Evolutionary conservation across 2,113 vertebrate genomes (phyloP).

Genomic region (Carassius auratus): DNA sequence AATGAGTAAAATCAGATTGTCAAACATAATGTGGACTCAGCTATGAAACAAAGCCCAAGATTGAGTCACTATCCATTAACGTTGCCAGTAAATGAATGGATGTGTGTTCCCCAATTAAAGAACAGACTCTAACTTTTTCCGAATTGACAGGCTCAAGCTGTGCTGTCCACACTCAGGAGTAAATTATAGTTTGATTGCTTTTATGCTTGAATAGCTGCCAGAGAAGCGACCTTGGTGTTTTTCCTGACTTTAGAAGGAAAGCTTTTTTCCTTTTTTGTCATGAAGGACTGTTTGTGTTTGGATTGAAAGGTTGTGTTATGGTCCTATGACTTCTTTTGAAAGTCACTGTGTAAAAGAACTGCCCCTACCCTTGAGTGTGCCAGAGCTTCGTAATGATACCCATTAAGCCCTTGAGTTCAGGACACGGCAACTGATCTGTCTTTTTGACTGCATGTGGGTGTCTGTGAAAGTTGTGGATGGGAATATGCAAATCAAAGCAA

Average conservation of each 20-base stretch:
- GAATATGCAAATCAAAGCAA: constrained; percentile 19
- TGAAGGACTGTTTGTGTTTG: constrained; percentile 12
- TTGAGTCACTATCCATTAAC: neutral
- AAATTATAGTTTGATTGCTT: constrained; percentile 53
- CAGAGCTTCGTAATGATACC: neutral
- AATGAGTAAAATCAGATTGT: constrained; percentile 26
- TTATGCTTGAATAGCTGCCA: constrained; percentile 43
- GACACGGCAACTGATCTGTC: constrained; percentile 2
- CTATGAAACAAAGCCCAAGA: constrained; percentile 6
- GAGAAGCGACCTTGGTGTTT: constrained; percentile 39
- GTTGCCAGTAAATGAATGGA: constrained; percentile 22
- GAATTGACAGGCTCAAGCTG: constrained; percentile 41
- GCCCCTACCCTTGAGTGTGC: neutral
- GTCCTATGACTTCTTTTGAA: neutral
- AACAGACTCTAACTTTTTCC: constrained; percentile 35
- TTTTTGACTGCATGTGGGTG: neutral
- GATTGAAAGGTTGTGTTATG: neutral
- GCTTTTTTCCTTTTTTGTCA: constrained; percentile 12
- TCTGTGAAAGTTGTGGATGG: constrained; percentile 20
- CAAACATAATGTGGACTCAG: neutral
- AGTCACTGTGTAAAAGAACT: neutral
- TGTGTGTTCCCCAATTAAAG: neutral
- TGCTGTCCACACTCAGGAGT: constrained; percentile 45
- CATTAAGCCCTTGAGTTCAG: constrained; percentile 26
- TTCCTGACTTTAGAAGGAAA: constrained; percentile 31